Percentiles rank a stretch among this genome's conserved stretches.
Evolutionary conservation across 2,113 vertebrate genomes (phyloP).

Genomic region (Carollia perspicillata): DNA sequence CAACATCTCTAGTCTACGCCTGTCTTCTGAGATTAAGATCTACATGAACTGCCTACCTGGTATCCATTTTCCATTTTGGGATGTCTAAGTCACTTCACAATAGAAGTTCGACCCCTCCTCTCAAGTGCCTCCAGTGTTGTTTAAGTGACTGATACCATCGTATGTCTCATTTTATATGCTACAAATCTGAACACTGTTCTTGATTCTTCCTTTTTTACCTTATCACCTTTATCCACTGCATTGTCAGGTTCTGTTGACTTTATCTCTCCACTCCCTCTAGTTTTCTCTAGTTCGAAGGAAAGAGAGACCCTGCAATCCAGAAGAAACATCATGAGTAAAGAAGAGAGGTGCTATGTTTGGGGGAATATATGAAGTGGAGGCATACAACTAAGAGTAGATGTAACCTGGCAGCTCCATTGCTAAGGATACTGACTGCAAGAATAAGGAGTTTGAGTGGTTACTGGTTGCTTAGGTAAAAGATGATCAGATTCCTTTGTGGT

Average conservation of each 20-base stretch:
- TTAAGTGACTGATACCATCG: background rate
- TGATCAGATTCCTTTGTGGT: background rate
- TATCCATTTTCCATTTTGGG: background rate
- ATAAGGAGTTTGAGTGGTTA: background rate
- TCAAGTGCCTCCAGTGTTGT: background rate
- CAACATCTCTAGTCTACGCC: background rate
- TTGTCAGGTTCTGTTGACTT: background rate
- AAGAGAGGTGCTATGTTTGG: background rate
- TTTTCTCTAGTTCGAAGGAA: background rate
- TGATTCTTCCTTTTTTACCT: background rate
- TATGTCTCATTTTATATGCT: background rate
- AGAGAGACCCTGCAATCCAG: background rate
- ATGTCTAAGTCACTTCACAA: background rate
- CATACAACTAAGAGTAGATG: background rate
- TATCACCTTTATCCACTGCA: background rate
- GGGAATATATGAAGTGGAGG: background rate
- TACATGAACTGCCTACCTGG: background rate
- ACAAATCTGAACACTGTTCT: background rate
- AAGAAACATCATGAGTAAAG: background rate
- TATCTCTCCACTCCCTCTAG: background rate
- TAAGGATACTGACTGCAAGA: too few relatives aligned
- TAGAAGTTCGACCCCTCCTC: background rate
- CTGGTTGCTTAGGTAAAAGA: background rate
- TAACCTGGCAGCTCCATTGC: background rate
- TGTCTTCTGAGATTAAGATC: background rate